A percentile compares a stretch with the other conserved stretches of the same genome.
phyloP scores from a whole-genome alignment of 2,113 vertebrate species.

The Vulpes vulpes region DNA sequence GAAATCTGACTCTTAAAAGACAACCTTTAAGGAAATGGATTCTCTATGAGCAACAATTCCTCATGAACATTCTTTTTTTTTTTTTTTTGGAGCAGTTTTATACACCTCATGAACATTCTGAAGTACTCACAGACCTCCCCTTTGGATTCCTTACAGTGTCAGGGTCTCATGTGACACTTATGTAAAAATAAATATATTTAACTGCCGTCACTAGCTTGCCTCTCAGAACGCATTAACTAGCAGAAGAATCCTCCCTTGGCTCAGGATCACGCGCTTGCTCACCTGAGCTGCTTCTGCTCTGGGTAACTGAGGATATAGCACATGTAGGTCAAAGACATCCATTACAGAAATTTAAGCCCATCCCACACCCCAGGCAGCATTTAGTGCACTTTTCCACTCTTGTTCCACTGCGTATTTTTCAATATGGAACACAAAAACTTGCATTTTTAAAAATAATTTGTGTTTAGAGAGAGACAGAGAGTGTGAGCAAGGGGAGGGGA shows the following conservation, averaged over 20 bases:
- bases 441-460: not conserved
- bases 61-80: not conserved
- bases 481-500: no score
- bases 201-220: not conserved
- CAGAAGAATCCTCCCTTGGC: conserved; percentile 50
- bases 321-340: conserved; percentile 80
- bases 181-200: conserved; percentile 56
- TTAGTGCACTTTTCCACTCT: not conserved
- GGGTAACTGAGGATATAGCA: conserved; percentile 62
- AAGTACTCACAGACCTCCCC: not conserved
- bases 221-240: conserved; percentile 46
- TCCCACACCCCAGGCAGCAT: not conserved
- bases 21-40: conserved; percentile 35
- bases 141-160: not conserved
- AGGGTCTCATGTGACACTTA: conserved; percentile 47
- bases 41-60: not conserved
- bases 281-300: conserved; percentile 46
- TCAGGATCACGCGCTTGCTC: not conserved
- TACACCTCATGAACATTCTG: not conserved
- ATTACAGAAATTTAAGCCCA: conserved; percentile 52
- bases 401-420: conserved; percentile 39
- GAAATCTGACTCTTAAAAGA: conserved; percentile 41
- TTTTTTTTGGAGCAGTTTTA: no score
- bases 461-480: not conserved
- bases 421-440: conserved; percentile 13